phyloP scores from a whole-genome alignment of 2,888 invertebrate species.

The Heliconius ismenius region DNA sequence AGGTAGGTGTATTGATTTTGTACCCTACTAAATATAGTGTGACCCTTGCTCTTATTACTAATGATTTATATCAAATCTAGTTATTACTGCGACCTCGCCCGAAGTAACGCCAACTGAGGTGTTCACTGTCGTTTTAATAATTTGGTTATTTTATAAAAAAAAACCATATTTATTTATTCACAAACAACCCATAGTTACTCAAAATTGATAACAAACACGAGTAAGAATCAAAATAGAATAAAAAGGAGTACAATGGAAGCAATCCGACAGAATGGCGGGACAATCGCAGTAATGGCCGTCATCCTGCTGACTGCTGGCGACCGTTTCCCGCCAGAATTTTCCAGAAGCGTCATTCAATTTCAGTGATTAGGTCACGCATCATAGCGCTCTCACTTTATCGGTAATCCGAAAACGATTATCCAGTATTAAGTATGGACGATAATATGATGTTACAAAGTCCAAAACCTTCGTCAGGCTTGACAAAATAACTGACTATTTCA shows the following conservation, averaged over 20 bases:
- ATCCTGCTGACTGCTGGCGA: constrained; percentile 64
- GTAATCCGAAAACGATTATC: constrained; percentile 31
- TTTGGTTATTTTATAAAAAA: background rate
- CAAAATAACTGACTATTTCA: background rate
- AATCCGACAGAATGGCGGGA: constrained; percentile 50
- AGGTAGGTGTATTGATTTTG: no score
- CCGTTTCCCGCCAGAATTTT: constrained; percentile 74
- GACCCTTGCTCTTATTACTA: no score
- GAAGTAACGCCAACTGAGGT: no score
- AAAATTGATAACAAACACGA: background rate
- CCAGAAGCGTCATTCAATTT: constrained; percentile 60
- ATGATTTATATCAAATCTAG: no score
- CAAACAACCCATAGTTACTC: background rate
- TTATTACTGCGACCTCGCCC: no score
- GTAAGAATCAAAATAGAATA: constrained; percentile 26
- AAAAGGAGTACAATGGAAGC: constrained; percentile 50
- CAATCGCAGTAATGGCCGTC: constrained; percentile 69
- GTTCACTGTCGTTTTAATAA: no score
- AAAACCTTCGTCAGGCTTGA: background rate
- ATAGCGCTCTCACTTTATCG: constrained; percentile 26
- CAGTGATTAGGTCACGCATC: constrained; percentile 47
- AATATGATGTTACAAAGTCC: background rate
- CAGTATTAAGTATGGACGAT: background rate
- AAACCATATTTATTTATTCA: background rate
- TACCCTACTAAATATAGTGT: no score